Evolutionary conservation across 1,140 invertebrate species (phyloP).

Genomic region (Brachionus rotundiformis): DNA sequence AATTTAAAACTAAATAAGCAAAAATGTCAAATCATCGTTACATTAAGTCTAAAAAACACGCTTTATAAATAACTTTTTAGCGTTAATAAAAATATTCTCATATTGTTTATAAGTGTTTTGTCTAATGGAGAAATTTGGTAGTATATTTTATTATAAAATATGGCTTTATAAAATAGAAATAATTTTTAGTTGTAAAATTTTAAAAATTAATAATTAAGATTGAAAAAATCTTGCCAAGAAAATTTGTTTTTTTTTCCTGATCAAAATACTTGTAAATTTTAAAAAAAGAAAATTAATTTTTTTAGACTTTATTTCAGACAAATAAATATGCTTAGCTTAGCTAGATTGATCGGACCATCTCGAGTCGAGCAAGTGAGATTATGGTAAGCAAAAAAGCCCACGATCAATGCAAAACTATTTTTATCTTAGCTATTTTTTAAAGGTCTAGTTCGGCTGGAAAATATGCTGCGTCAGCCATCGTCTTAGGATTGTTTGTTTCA

Average conservation of each 20-base stretch:
- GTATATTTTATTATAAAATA: background rate
- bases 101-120: background rate
- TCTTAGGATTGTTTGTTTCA: constrained; percentile 33
- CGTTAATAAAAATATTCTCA: background rate
- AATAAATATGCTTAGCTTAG: constrained; percentile 16
- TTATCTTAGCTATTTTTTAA: background rate
- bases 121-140: background rate
- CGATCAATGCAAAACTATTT: background rate
- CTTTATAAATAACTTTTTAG: background rate
- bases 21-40: background rate
- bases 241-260: background rate
- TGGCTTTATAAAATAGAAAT: background rate
- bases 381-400: constrained; percentile 38
- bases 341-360: constrained; percentile 16
- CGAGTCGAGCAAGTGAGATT: constrained; percentile 40
- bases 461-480: constrained; percentile 16
- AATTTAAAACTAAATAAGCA: no score
- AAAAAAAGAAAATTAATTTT: background rate
- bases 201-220: background rate
- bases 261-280: background rate
- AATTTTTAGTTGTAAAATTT: background rate
- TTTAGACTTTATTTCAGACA: background rate
- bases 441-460: constrained; percentile 26
- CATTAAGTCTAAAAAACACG: background rate
- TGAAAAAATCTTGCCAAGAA: no score